Evolutionary conservation across 37 sponge, comb jelly and placozoan species (phyloP).

Genomic region (Ephydatia muelleri): DNA sequence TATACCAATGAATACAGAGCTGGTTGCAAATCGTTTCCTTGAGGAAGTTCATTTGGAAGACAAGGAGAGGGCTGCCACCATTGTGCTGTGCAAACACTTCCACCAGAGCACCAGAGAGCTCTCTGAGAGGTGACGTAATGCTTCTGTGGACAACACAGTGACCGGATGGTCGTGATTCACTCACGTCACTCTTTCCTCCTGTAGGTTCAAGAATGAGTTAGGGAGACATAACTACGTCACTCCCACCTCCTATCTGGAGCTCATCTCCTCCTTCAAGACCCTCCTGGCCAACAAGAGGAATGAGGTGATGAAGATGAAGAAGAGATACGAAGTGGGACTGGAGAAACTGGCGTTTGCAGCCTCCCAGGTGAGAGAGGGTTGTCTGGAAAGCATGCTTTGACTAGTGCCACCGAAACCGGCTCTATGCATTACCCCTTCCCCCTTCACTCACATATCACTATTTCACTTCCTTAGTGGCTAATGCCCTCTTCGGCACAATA

Average conservation of each 20-base stretch:
- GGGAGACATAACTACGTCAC: slow-evolving; percentile 96
- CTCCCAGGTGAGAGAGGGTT: slow-evolving; percentile 70
- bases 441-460: no score
- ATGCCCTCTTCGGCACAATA: no score
- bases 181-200: slow-evolving; percentile 16
- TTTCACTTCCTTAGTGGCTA: no score
- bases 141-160: background rate
- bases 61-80: slow-evolving; percentile 70
- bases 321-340: slow-evolving; percentile 92
- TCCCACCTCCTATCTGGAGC: slow-evolving; percentile 97
- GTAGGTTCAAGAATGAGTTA: slow-evolving; percentile 69
- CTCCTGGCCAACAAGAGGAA: slow-evolving; percentile 83
- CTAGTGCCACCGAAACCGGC: no score
- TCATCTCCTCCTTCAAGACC: slow-evolving; percentile 96
- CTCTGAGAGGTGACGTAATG: slow-evolving; percentile 61
- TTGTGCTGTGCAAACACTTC: slow-evolving; percentile 91
- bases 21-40: slow-evolving; percentile 96
- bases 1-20: slow-evolving; percentile 44
- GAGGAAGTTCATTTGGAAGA: slow-evolving; percentile 92
- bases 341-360: slow-evolving; percentile 98
- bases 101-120: slow-evolving; percentile 89
- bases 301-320: slow-evolving; percentile 85
- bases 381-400: background rate
- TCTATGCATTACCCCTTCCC: no score
- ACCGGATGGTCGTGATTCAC: no score